Evolutionary conservation across 2,888 invertebrate species (phyloP), one percentile per base, ranked within the genome.

Genomic region (Ypsolopha sequella): DNA sequence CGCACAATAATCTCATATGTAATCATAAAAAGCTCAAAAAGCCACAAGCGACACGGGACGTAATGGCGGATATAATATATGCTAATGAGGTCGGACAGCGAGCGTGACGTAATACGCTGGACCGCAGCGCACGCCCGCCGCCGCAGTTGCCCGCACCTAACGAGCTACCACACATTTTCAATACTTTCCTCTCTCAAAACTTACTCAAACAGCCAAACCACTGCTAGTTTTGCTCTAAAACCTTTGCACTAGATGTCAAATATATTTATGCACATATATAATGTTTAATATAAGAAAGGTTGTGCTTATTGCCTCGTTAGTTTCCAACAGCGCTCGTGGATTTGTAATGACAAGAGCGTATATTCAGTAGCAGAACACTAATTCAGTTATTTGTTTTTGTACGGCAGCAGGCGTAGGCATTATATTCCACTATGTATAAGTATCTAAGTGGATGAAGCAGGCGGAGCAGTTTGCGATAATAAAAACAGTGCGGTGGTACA

Each of bases 41-140:
- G 68, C 75, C 72, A 63, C 76, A 72, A 70, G 74, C 77, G 60
- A 70, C 66, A 68, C 65, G 70, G 70, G 69, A 71, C 74, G 78
- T 81, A 79, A 81, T 76, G 74, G 78, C 69, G 73, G 77, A 78
- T 77, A 81, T 86, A 85, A 86, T 85, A 75, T 85, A 85, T 85
- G 86, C 73, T 85, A 85, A 87, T 84, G 81, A 84, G 78, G 71
- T 74, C 51, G 53, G 49, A 36, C 73, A 67, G 65, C 63, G 66
- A 70, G 82, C 79, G 80, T 81, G 81, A 78, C 80, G 78, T 80
- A 81, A 80, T 80, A 81, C 77, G 75, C 70, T 66, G 76, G 78
- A 81, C 80, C 80, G 69, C 81, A 79, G 76, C 51, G 35, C 6
- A n/a, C 39, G 10, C n/a, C 9, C 39, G 36, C 77, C 73, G 68